phyloP scores from a whole-genome alignment of 2,888 invertebrate genomes.

The Lochmaea crataegi region DNA sequence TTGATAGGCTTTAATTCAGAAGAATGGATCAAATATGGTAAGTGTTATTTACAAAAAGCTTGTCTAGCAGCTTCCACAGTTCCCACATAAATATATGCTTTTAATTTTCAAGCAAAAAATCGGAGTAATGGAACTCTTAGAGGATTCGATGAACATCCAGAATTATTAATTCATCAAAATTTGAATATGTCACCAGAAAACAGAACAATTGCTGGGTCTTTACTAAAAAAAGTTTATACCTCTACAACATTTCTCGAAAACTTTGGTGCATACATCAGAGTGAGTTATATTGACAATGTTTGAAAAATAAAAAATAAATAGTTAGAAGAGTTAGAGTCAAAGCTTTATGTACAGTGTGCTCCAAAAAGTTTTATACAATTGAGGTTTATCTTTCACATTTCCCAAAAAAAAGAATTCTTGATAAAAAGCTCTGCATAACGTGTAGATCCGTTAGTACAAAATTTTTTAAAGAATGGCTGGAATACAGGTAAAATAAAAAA shows the following conservation, averaged over 20 bases:
- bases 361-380: too few species aligned
- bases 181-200: conserved; percentile 29
- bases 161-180: conserved; percentile 11
- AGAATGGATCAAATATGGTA: conserved; percentile 35
- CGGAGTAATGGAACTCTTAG: conserved; percentile 11
- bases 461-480: too few species aligned
- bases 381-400: too few species aligned
- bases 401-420: too few species aligned
- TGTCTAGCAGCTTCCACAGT: not conserved
- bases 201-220: conserved; percentile 21
- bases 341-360: too few species aligned
- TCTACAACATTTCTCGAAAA: conserved; percentile 27
- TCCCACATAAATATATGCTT: not conserved
- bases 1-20: conserved; percentile 42
- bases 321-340: too few species aligned
- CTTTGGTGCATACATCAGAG: conserved; percentile 32
- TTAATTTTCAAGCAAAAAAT: conserved; percentile 19
- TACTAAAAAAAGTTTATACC: conserved; percentile 32
- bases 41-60: not conserved
- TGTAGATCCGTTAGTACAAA: too few species aligned
- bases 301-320: too few species aligned
- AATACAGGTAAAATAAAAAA: too few species aligned
- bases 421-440: too few species aligned
- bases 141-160: conserved; percentile 22
- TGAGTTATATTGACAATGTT: conserved; percentile 18